Evolutionary conservation across 2,113 vertebrate species (phyloP).

Genomic region (Scopus umbretta): DNA sequence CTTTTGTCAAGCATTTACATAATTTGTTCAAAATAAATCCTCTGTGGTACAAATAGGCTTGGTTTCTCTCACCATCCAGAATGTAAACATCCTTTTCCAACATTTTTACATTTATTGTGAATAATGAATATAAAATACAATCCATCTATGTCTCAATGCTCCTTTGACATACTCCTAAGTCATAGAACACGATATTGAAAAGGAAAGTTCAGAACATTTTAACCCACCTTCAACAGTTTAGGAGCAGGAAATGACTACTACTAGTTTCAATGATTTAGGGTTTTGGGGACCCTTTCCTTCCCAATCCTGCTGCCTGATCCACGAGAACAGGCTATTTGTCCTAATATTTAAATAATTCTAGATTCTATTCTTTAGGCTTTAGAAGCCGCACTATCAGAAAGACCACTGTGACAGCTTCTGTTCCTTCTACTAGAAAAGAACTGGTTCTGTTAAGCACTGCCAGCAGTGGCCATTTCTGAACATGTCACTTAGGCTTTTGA

Average conservation of each 20-base stretch:
- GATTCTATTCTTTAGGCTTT: neutral
- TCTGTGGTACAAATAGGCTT: neutral
- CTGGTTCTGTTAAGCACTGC: neutral
- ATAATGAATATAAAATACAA: slow-evolving; percentile 21
- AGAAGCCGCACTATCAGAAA: neutral
- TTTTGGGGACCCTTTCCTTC: neutral
- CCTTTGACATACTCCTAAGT: neutral
- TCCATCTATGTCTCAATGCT: neutral
- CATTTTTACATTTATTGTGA: neutral
- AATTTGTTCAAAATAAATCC: slow-evolving; percentile 45
- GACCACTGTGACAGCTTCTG: neutral
- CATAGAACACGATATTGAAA: neutral
- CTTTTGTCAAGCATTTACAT: slow-evolving; percentile 17
- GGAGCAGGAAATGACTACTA: neutral
- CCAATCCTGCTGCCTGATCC: neutral
- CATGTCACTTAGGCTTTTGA: neutral
- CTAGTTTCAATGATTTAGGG: neutral
- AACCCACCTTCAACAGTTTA: neutral
- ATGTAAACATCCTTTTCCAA: neutral
- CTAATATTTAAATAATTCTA: neutral
- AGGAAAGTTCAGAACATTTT: neutral
- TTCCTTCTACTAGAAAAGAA: neutral
- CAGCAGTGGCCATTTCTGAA: neutral
- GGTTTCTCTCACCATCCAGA: neutral
- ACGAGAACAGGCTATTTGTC: neutral